A percentile compares a stretch with the other conserved stretches of the same genome.
These are phyloP conservation scores for Tetheella fluctuosa DNA, from an alignment of 2,888 invertebrate species.

Conservation along the genomic window DNA sequence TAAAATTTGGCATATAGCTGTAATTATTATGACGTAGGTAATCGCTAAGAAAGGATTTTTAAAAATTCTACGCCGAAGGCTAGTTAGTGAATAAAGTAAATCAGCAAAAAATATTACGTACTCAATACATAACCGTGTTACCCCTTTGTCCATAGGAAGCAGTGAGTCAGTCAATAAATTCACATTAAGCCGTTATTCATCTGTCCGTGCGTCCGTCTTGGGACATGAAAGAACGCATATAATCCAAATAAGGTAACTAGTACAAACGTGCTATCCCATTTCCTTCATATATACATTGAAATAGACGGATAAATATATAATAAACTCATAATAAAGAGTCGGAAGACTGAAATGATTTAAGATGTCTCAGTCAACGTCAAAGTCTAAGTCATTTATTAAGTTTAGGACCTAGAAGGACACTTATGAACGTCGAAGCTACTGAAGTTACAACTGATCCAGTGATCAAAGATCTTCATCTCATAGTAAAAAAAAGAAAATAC, in stretches of 20 bases:
- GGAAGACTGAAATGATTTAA: background rate
- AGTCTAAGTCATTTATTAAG: too few species aligned
- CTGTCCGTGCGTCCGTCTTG: conserved; percentile 2
- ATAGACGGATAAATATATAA: background rate
- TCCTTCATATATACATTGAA: background rate
- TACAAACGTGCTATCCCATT: conserved; percentile 6
- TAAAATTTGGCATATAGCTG: too few species aligned
- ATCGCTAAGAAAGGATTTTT: too few species aligned
- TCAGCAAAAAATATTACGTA: background rate
- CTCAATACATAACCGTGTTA: background rate
- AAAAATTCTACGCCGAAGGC: too few species aligned
- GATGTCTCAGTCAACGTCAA: background rate
- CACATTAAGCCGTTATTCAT: conserved; percentile 5
- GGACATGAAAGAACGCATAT: conserved; percentile 1
- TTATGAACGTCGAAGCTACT: too few species aligned
- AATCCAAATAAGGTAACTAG: background rate
- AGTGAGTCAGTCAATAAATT: conserved; percentile 1
- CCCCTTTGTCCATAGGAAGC: conserved; percentile 8
- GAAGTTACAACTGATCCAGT: too few species aligned
- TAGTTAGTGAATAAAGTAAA: background rate
- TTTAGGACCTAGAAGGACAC: too few species aligned
- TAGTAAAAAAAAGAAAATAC: too few species aligned
- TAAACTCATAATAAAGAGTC: background rate
- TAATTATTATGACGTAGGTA: too few species aligned
- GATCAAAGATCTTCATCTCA: too few species aligned